phyloP scores from a whole-genome alignment of 2,797 vertebrate species.

The Poeciliopsis infans region DNA sequence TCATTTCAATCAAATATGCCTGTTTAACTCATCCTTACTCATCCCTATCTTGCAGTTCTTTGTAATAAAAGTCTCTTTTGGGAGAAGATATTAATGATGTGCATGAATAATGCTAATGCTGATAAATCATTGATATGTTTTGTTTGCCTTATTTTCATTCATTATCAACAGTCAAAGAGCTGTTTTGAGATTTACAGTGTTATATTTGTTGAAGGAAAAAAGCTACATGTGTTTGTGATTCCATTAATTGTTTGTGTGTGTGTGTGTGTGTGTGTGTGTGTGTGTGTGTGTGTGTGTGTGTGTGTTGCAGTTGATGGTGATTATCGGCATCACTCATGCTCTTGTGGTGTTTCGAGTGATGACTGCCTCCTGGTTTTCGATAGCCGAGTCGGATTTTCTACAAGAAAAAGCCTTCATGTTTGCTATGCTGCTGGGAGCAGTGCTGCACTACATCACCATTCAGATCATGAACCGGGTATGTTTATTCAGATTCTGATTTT shows the following conservation, averaged over 20 bases:
- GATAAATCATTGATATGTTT: background rate
- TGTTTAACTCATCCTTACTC: background rate
- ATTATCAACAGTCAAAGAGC: background rate
- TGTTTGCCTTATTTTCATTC: background rate
- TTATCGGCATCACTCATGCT: conserved; percentile 86
- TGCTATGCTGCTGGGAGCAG: conserved; percentile 84
- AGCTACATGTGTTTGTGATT: background rate
- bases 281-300: background rate
- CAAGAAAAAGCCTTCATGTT: conserved; percentile 78
- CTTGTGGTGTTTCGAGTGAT: conserved; percentile 90
- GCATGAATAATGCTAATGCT: background rate
- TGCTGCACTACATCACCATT: conserved; percentile 88
- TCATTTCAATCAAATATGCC: background rate
- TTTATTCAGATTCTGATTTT: background rate
- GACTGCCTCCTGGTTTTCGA: conserved; percentile 75
- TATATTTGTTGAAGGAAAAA: background rate
- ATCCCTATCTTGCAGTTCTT: background rate
- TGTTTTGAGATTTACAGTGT: background rate
- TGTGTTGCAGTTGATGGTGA: conserved; percentile 68
- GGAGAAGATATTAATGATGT: background rate
- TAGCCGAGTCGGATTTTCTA: conserved; percentile 68
- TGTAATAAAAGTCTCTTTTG: background rate
- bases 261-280: background rate
- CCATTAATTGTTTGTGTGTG: background rate
- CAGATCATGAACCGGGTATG: conserved; percentile 77